Evolutionary conservation across 2,113 vertebrate genomes (phyloP).

Genomic region (Phyllopteryx taeniolatus): DNA sequence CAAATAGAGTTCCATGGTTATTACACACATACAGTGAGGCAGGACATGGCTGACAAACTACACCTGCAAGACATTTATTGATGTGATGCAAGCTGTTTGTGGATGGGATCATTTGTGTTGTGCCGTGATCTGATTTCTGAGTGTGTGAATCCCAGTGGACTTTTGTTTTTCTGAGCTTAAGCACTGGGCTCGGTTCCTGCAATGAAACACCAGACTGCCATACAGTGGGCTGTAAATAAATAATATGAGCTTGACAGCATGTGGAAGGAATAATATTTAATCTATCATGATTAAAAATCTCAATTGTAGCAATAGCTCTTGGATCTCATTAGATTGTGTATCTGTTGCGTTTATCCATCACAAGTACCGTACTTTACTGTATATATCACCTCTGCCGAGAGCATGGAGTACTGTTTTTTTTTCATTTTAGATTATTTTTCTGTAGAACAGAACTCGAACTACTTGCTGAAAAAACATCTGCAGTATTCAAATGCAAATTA

Average conservation of each 20-base stretch:
- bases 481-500: too few species aligned
- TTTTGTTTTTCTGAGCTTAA: constrained; percentile 23
- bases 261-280: not conserved
- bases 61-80: not conserved
- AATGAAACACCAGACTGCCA: constrained; percentile 6
- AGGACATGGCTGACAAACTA: not conserved
- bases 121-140: constrained; percentile 40
- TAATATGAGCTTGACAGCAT: not conserved
- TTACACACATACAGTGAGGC: not conserved
- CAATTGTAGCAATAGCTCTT: too few species aligned
- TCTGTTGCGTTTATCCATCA: too few species aligned
- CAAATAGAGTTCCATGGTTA: not conserved
- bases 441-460: too few species aligned
- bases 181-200: constrained; percentile 15
- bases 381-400: too few species aligned
- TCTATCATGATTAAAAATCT: too few species aligned
- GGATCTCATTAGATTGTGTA: too few species aligned
- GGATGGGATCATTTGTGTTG: constrained; percentile 4
- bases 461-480: too few species aligned
- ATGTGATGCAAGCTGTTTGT: constrained; percentile 6
- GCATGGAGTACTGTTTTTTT: too few species aligned
- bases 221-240: not conserved
- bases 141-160: constrained; percentile 27
- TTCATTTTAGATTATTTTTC: too few species aligned
- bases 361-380: too few species aligned